Evolutionary conservation across 2,888 invertebrate genomes (phyloP).

Genomic region (Philopedon plagiatum): DNA sequence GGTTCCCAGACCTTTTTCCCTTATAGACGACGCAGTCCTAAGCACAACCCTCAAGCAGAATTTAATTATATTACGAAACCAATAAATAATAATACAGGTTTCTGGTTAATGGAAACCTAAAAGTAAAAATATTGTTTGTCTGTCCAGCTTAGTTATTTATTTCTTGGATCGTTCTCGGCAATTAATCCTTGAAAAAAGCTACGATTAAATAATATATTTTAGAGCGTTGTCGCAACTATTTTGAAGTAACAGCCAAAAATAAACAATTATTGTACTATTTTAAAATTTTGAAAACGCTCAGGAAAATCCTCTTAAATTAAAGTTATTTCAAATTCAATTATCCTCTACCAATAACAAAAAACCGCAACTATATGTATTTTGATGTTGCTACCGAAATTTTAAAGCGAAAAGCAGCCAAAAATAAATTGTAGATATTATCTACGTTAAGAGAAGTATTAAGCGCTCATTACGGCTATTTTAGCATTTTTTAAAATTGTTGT

Average conservation of each 20-base stretch:
- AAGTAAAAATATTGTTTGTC: neutral
- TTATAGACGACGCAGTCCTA: no score
- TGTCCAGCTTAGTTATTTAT: conserved; percentile 1
- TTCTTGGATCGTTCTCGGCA: neutral
- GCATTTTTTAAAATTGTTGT: no score
- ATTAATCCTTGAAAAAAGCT: conserved; percentile 4
- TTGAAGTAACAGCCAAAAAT: neutral
- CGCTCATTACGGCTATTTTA: no score
- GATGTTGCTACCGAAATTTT: neutral
- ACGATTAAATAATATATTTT: neutral
- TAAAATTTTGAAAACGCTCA: neutral
- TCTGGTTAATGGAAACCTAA: no score
- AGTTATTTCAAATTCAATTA: neutral
- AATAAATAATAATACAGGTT: no score
- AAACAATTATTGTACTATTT: neutral
- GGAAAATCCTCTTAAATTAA: neutral
- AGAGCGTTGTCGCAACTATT: neutral
- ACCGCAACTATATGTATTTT: neutral
- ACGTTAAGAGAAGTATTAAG: no score
- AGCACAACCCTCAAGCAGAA: no score
- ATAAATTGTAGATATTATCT: neutral
- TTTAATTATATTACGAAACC: no score
- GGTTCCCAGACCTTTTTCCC: no score
- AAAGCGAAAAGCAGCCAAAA: neutral
- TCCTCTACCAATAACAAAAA: neutral